Base-by-base conservation (phyloP, 2,797 vertebrate species). In the Cirrhinus molitorella region DNA sequence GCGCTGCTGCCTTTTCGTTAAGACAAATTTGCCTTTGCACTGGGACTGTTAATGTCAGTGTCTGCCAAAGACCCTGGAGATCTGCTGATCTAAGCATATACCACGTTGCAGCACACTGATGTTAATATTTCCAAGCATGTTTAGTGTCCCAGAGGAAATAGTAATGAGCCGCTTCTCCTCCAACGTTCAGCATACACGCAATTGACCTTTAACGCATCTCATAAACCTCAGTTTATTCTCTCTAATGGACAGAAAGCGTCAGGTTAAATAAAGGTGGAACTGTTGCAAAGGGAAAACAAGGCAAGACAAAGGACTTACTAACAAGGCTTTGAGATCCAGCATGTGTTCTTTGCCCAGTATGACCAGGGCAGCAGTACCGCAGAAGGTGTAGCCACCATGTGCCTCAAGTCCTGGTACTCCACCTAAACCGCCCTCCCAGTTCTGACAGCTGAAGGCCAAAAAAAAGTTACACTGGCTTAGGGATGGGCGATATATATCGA, bases 341-440 rank as follows among this genome's bases (percentile, higher is more conserved):
- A 95, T 96, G 10, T 96, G 92, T 11, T 98, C 97, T 85, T 96
- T 96, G 68, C 97, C 96, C 85, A 99, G 94, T 89, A 99, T 99
- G 87, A 98, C 96, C 87, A 99, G 92, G 0, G 98, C 97, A 0
- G 98, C 98, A 5, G 96, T 89, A 28, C 98, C 98, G 0, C 98
- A 99, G 95, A 99, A 99, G 0, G 97, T 98, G 91, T 99, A 99
- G 5, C 98, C 98, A 0, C 98, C 98, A 0, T 99, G 98, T 0
- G 98, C 98, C 90, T 99, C 98, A 94, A 99, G 92, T 34, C 98
- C 98, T 0, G 98, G 97, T 76, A 98, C 96, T 0, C 98, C 98
- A 0, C 98, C 97, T 0, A 99, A 95, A 83, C 98, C 98, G 0
- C 98, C 98, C 89, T 99, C 98, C 98, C 98, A 99, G 88, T 98